Conservation (phyloP, 2,797 vertebrate species). For the Galaxias olidus region DNA sequence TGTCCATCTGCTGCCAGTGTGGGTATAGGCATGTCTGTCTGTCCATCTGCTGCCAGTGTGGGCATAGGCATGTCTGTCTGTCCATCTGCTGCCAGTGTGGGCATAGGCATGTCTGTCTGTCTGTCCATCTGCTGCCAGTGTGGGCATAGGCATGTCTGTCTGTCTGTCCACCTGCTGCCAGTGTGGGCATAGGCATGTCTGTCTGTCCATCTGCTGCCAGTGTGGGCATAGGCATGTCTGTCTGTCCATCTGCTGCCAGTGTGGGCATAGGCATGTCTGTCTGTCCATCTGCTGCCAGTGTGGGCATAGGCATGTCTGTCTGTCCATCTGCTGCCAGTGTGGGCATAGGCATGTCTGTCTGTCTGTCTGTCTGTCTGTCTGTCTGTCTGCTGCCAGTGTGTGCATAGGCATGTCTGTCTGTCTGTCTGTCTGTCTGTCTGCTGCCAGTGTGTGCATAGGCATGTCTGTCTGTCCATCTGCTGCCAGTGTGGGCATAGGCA, state of each 20-base stretch:
- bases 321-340: conserved; percentile 10
- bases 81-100: conserved; percentile 9
- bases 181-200: no score
- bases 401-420: not conserved
- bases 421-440: not conserved
- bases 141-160: no score
- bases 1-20: not conserved
- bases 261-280: not conserved
- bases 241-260: not conserved
- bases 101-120: not conserved
- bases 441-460: not conserved
- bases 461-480: no score
- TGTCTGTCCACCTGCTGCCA: no score
- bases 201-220: conserved; percentile 16
- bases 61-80: no score
- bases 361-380: no score
- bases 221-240: not conserved
- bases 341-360: not conserved
- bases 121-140: not conserved
- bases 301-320: no score
- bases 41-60: no score
- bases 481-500: not conserved
- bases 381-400: no score
- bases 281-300: no score
- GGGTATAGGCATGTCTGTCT: no score